Conservation (phyloP, 2,888 invertebrate genomes). For the Fragum sueziense region DNA sequence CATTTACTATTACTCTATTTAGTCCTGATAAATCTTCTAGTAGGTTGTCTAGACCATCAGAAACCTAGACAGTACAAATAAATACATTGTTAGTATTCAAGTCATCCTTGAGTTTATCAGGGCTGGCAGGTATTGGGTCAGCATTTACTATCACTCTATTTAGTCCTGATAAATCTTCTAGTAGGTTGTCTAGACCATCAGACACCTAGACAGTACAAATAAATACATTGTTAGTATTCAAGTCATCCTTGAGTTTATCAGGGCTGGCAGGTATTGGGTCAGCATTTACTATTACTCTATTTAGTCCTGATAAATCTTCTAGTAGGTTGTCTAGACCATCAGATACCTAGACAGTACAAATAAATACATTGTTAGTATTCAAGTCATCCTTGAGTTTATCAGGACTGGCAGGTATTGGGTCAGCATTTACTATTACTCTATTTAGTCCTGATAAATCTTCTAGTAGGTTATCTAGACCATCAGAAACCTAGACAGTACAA, state of each 20-base stretch:
- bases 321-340: constrained; percentile 77
- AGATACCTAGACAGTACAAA: not conserved
- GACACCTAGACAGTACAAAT: constrained; percentile 67
- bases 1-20: constrained; percentile 75
- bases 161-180: constrained; percentile 79
- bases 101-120: constrained; percentile 79
- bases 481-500: not conserved
- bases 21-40: constrained; percentile 79
- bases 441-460: constrained; percentile 80
- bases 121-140: constrained; percentile 79
- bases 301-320: constrained; percentile 79
- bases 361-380: too few species aligned
- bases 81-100: constrained; percentile 77
- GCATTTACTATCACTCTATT: constrained; percentile 77
- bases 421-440: constrained; percentile 76
- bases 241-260: constrained; percentile 78
- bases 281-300: constrained; percentile 76
- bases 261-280: constrained; percentile 80
- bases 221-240: too few species aligned
- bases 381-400: constrained; percentile 77
- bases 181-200: constrained; percentile 78
- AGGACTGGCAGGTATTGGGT: constrained; percentile 79
- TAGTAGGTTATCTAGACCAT: constrained; percentile 77
- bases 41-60: constrained; percentile 75
- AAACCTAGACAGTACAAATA: not conserved